Conservation (phyloP, 1,140 invertebrate genomes). For the Drosophila seguyi region DNA sequence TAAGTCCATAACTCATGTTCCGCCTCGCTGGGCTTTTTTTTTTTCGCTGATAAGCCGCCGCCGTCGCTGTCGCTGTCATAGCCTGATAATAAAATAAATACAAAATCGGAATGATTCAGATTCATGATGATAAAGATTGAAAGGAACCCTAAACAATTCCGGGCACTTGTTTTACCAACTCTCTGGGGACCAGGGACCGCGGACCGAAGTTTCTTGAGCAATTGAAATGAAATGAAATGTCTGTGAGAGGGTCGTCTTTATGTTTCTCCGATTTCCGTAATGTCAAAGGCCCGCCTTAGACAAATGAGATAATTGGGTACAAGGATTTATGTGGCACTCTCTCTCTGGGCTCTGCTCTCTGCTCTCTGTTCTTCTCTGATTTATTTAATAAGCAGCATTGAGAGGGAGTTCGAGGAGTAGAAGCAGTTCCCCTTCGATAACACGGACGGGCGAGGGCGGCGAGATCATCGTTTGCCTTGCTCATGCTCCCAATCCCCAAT, state of each 20-base stretch:
- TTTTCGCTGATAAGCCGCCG: conserved; percentile 52
- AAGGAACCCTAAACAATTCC: conserved; percentile 34
- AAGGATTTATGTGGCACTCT: conserved; percentile 67
- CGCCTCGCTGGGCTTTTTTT: conserved; percentile 48
- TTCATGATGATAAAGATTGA: background rate
- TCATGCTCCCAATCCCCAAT: background rate
- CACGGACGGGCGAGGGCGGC: background rate
- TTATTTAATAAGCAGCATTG: conserved; percentile 69
- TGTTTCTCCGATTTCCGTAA: conserved; percentile 67
- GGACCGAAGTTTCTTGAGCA: conserved; percentile 34
- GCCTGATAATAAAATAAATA: conserved; percentile 46
- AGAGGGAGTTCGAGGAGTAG: background rate
- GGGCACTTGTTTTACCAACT: conserved; percentile 25
- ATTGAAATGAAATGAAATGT: conserved; percentile 75
- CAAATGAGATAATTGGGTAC: conserved; percentile 83
- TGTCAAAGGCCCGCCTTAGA: conserved; percentile 65
- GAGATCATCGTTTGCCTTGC: conserved; percentile 1
- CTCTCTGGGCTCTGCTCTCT: background rate
- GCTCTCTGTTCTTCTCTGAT: conserved; percentile 47
- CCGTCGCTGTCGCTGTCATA: background rate
- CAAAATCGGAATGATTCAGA: conserved; percentile 15
- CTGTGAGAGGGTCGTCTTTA: conserved; percentile 58
- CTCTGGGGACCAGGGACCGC: background rate
- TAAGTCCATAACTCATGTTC: conserved; percentile 43
- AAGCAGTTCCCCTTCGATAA: conserved; percentile 26